Evolutionary conservation across 2,888 invertebrate species (phyloP).

Genomic region (Drosophila macrothrix): DNA sequence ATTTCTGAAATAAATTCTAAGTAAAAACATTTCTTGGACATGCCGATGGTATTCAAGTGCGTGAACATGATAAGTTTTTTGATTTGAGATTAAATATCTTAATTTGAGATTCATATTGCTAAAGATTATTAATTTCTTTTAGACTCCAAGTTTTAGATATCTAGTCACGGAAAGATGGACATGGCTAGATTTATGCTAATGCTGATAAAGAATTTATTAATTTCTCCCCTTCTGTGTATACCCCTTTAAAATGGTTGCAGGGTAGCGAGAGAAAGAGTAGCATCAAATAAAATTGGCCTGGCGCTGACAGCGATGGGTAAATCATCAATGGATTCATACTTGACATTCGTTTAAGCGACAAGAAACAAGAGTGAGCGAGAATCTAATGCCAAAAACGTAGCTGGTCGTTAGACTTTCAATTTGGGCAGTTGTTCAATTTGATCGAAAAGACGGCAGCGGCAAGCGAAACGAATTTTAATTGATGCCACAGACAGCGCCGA

Average conservation of each 20-base stretch:
- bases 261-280: constrained; percentile 26
- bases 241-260: not conserved
- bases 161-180: too few species aligned
- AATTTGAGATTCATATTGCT: not conserved
- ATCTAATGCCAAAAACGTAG: constrained; percentile 58
- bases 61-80: not conserved
- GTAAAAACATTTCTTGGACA: not conserved
- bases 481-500: constrained; percentile 65
- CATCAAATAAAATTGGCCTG: constrained; percentile 56
- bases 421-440: constrained; percentile 64
- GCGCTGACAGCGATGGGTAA: constrained; percentile 49
- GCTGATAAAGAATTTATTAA: not conserved
- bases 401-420: constrained; percentile 49
- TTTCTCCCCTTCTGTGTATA: not conserved
- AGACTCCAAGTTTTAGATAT: not conserved
- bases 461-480: constrained; percentile 78
- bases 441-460: constrained; percentile 44
- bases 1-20: not conserved
- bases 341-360: constrained; percentile 76
- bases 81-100: not conserved
- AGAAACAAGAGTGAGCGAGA: constrained; percentile 32
- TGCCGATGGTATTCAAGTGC: not conserved
- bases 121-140: not conserved
- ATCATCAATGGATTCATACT: constrained; percentile 81
- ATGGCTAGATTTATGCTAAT: too few species aligned